Percentiles rank a stretch among this genome's conserved stretches.
Conservation (phyloP, 2,797 vertebrate species). For the Yasuhikotakia modesta region DNA sequence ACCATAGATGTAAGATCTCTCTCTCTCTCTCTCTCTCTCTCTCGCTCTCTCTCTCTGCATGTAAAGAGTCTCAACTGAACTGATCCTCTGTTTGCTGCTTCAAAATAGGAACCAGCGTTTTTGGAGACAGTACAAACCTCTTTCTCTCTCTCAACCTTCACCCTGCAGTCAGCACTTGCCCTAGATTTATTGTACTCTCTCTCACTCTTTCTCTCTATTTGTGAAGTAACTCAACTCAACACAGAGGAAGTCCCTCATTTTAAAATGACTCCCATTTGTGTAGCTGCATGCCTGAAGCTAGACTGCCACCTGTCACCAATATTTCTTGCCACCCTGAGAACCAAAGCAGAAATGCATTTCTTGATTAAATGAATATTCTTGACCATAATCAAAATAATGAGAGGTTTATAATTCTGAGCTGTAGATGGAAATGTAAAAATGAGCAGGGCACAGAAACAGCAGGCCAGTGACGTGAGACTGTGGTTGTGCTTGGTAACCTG, state of each 20-base stretch:
- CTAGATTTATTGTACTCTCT: constrained; percentile 70
- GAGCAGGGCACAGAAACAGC: constrained; percentile 25
- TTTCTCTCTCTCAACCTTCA: constrained; percentile 66
- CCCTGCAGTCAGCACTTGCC: constrained; percentile 77
- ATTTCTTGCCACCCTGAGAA: constrained; percentile 13
- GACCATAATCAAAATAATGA: background rate
- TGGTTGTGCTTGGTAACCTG: constrained; percentile 37
- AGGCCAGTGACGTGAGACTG: constrained; percentile 26
- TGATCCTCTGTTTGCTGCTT: constrained; percentile 55
- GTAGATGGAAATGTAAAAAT: constrained; percentile 20
- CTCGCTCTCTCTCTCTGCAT: constrained; percentile 24
- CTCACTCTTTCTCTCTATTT: constrained; percentile 12
- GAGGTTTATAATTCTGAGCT: background rate
- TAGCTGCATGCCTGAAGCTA: constrained; percentile 12
- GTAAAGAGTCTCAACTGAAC: constrained; percentile 61
- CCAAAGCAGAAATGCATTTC: constrained; percentile 13
- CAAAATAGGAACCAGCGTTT: constrained; percentile 55
- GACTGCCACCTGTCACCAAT: constrained; percentile 29
- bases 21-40: background rate
- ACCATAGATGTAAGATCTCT: background rate
- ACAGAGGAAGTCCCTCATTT: constrained; percentile 40
- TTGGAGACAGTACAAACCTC: constrained; percentile 44
- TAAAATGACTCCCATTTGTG: constrained; percentile 18
- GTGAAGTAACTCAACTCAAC: constrained; percentile 23
- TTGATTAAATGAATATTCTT: background rate